Evolutionary conservation across 2,113 vertebrate genomes (phyloP).

Genomic region (Rhinoptilus africanus): DNA sequence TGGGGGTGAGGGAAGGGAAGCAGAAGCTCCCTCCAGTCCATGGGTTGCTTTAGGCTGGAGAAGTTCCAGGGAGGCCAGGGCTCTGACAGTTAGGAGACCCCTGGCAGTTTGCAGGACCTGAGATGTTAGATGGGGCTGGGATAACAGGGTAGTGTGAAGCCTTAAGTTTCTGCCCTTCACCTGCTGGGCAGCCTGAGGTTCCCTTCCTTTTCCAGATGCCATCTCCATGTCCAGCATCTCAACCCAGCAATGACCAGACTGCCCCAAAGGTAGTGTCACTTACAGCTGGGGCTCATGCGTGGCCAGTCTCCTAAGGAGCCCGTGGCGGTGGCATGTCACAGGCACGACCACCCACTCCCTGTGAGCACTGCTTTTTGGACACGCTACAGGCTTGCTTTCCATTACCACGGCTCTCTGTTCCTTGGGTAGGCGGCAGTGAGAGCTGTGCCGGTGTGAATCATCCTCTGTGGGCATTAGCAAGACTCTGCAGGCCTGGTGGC

Average conservation of each 20-base stretch:
- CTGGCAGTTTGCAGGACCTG: background rate
- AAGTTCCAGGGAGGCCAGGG: background rate
- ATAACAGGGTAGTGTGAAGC: background rate
- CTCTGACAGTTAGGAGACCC: background rate
- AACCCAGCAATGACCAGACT: background rate
- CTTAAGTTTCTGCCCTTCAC: background rate
- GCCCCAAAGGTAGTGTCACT: too few species aligned
- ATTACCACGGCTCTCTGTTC: accelerated
- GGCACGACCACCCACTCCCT: background rate
- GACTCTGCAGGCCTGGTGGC: background rate
- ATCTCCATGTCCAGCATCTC: background rate
- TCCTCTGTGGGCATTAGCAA: background rate
- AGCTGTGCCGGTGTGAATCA: background rate
- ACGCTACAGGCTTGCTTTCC: background rate
- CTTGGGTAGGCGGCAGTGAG: background rate
- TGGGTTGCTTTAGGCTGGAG: background rate
- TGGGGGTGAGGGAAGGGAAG: background rate
- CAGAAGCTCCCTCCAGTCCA: accelerated
- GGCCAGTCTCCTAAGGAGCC: accelerated
- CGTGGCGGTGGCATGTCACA: accelerated
- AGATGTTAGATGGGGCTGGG: background rate
- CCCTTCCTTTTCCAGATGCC: background rate
- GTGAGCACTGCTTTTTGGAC: background rate
- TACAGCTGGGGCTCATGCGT: accelerated
- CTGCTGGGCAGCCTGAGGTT: background rate